These are phyloP conservation scores for Chelonoidis abingdonii DNA, from an alignment of 2,113 vertebrate species.

Conservation along the genomic window DNA sequence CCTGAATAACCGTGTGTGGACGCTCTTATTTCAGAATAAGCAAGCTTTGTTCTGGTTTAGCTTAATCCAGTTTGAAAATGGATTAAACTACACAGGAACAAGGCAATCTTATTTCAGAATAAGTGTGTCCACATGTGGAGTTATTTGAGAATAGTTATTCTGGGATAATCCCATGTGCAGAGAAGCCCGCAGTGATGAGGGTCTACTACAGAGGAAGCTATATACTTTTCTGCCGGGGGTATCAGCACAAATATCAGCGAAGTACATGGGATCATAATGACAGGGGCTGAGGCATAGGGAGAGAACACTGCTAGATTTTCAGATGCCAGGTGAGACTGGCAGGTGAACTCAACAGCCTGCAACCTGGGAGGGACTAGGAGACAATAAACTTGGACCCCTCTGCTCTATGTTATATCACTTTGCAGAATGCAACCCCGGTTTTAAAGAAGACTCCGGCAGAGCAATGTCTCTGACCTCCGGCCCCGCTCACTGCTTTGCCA, in stretches of 20 bases:
- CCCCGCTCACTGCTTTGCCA: background rate
- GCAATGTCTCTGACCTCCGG: background rate
- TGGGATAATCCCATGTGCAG: background rate
- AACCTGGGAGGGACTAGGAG: background rate
- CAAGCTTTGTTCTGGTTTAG: background rate
- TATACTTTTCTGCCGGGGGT: background rate
- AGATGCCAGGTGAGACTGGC: background rate
- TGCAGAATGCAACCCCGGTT: background rate
- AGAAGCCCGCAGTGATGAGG: background rate
- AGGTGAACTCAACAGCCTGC: background rate
- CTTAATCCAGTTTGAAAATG: background rate
- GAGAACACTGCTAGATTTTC: background rate
- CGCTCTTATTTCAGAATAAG: background rate
- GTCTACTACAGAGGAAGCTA: background rate
- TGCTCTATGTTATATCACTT: background rate
- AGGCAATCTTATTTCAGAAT: background rate
- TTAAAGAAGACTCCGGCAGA: background rate
- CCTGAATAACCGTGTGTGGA: background rate
- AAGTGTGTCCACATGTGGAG: background rate
- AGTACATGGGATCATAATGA: background rate
- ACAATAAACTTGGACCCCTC: background rate
- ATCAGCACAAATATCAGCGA: too few species aligned
- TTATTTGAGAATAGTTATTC: background rate
- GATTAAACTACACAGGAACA: background rate
- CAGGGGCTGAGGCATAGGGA: background rate